A percentile compares a stretch with the other conserved stretches of the same genome.
Evolutionary conservation across 2,888 invertebrate genomes (phyloP).

Genomic region (Alloplasta piceator): DNA sequence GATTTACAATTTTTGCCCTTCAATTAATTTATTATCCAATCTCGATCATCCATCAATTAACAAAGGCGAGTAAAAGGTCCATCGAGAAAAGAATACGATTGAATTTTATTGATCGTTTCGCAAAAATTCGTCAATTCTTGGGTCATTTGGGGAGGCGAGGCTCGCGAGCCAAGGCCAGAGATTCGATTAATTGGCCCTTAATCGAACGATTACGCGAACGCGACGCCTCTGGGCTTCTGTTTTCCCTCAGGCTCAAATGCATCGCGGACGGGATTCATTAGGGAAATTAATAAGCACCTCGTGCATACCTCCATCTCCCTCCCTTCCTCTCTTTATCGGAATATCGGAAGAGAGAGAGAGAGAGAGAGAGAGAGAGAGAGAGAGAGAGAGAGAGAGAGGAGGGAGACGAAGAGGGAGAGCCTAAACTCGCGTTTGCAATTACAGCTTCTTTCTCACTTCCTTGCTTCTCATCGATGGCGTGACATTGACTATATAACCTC

Average conservation of each 20-base stretch:
- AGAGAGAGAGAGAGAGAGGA: slow-evolving; percentile 1
- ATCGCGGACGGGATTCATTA: slow-evolving; percentile 70
- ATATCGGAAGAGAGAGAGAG: slow-evolving; percentile 12
- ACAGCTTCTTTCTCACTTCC: slow-evolving; percentile 66
- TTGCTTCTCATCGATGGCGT: neutral
- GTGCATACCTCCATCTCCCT: slow-evolving; percentile 27
- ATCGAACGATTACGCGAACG: slow-evolving; percentile 71
- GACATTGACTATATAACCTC: neutral
- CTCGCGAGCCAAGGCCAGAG: slow-evolving; percentile 50
- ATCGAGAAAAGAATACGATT: slow-evolving; percentile 20
- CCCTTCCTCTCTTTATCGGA: slow-evolving; percentile 1
- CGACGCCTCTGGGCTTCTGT: slow-evolving; percentile 49
- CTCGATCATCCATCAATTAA: too few species aligned
- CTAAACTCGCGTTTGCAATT: slow-evolving; percentile 68
- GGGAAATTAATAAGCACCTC: slow-evolving; percentile 74
- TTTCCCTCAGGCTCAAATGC: slow-evolving; percentile 50
- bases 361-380: neutral
- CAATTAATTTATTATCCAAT: too few species aligned
- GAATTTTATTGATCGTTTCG: slow-evolving; percentile 33
- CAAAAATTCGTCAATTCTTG: slow-evolving; percentile 47
- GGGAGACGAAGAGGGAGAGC: neutral
- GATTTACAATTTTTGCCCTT: too few species aligned
- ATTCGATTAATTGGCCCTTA: slow-evolving; percentile 74
- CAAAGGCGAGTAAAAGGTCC: too few species aligned
- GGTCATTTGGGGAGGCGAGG: slow-evolving; percentile 1